These are phyloP conservation scores for Drosophila rubida DNA, from an alignment of 2,888 invertebrate genomes.

Conservation along the genomic window DNA sequence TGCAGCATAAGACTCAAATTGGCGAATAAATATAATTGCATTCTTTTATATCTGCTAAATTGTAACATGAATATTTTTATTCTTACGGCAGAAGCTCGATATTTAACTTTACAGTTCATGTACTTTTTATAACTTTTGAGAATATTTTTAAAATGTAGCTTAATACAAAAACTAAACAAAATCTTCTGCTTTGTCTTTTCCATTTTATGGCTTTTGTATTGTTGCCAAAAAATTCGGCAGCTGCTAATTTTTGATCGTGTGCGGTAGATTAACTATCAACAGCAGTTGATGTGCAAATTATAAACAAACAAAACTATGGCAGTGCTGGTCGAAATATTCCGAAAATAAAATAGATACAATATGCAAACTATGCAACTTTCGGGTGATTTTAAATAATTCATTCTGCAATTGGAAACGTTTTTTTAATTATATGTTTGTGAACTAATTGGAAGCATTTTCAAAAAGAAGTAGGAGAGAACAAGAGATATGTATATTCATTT, in stretches of 20 bases:
- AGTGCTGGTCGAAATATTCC: no score
- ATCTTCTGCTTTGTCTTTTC: conserved; percentile 25
- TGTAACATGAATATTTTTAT: neutral
- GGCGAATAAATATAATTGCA: neutral
- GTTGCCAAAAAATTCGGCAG: conserved; percentile 64
- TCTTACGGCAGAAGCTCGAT: neutral
- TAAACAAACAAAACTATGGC: conserved; percentile 57
- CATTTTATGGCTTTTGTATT: conserved; percentile 50
- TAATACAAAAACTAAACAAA: conserved; percentile 28
- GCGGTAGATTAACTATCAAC: conserved; percentile 2
- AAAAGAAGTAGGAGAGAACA: neutral
- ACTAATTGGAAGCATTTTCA: neutral
- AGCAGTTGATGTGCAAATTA: conserved; percentile 32
- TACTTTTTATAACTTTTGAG: no score
- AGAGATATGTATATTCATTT: neutral
- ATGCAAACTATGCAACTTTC: no score
- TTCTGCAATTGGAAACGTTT: neutral
- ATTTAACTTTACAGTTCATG: no score
- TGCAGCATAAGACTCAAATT: neutral
- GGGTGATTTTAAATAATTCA: neutral
- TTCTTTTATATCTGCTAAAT: no score
- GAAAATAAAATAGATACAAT: no score
- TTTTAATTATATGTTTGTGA: neutral
- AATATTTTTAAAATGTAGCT: no score
- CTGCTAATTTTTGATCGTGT: conserved; percentile 27